Base-by-base conservation (phyloP, 2,113 vertebrate genomes). In the Delphinapterus leucas region DNA sequence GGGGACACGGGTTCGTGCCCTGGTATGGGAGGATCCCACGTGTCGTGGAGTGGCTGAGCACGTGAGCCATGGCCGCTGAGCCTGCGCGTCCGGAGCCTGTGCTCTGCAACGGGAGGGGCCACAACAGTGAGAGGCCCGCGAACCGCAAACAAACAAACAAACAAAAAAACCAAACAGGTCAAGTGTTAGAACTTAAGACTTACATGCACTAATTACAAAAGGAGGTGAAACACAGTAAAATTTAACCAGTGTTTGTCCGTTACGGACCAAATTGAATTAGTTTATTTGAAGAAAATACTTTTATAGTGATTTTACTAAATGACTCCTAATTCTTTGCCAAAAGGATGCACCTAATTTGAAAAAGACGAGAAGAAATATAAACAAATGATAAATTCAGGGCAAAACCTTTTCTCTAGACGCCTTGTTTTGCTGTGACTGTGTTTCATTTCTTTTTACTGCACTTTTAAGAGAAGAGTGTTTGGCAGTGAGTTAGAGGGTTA, bases 321-420 rank as follows among this genome's bases (percentile, higher is more conserved):
- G 8, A 60, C 55, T 53, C 84, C 28, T 83, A 68, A 41, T 87
- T 92, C 44, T 92, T 88, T 87, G 26, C 38, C 73, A 85, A 84
- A 88, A 80, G 6, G 25, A 68, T 83, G 61, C 41, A 88, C 63
- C 88, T 79, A 89, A 71, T 82, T 80, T 93, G 90, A 86, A 65
- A 96, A 96, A 93, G 84, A 84, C 13, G 18, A 33, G 94, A 82
- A 68, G 70, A 94, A 92, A 53, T 82, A 82, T 53, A 97, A 98
- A 94, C 84, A 97, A 95, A 96, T 86, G 88, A 97, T 97, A 91
- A 96, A 95, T 97, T 95, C 44, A 80, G 82, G 77, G 71, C 47
- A 84, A 81, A 81, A 92, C 70, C 49, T 96, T 90, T 95, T 63
- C 93, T 97, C 94, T 80, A 38, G 91, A 88, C 88, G 90, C 33